Base-by-base conservation (phyloP, 2,888 invertebrate genomes). In the Chymomyza amoena region DNA sequence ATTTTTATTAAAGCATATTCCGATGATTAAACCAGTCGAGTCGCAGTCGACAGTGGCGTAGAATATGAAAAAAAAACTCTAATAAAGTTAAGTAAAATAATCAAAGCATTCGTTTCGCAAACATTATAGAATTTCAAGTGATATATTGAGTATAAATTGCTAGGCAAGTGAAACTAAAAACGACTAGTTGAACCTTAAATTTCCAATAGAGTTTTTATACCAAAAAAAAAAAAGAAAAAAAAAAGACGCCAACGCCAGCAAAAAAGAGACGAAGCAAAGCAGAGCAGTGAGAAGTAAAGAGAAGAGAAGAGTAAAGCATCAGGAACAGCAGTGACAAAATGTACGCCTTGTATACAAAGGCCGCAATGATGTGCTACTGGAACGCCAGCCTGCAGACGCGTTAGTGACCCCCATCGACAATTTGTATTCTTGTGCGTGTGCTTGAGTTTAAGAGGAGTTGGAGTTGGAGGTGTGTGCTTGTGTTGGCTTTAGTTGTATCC, bases 1-100 rank as follows among this genome's bases (percentile, higher is more conserved):
- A 75, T 85, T 84, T 78, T 82, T 87, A 87, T 85, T 83, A 80
- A 87, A 75, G 87, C 77, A 77, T 81, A 79, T 81, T 77, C 79
- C 79, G 79, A 78, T 80, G 84, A 87, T 81, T 82, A 83, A 81
- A 86, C 76, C 80, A 78, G 87, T 86, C 75, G 75, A 18, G 68
- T 70, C 71, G 61, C 63, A 66, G 70, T 68, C 64, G 71, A 54
- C 74, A 74, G 80, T 73, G 64, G 68, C 25, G 60, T 54, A 59
- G 68, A 59, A 79, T 45, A 28, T 4, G 9, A 61, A 39, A 66
- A 68, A 59, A 18, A 79, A 61, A 39, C 32, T 32, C 20, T 59
- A 59, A 28, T 62, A 69, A 69, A 69, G 66, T 66, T 28, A 61
- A 68, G 50, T 51, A 50, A 68, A 68, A 45, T 45, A 45, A 45